Evolutionary conservation across 2,113 vertebrate genomes (phyloP).

Genomic region (Mesocricetus auratus): DNA sequence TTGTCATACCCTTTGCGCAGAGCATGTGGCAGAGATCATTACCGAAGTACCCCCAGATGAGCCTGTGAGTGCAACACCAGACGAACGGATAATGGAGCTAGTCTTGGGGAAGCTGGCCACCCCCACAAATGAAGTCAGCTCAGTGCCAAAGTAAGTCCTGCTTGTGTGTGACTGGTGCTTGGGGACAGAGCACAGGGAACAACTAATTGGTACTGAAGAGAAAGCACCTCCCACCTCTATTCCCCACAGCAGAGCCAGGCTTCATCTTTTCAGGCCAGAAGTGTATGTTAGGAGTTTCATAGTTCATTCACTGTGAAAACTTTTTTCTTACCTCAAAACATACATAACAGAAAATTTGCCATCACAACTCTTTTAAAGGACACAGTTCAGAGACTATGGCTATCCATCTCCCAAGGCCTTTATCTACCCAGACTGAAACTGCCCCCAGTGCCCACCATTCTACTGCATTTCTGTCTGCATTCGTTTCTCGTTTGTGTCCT

Average conservation of each 20-base stretch:
- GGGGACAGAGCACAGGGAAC: neutral
- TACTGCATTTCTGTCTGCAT: neutral
- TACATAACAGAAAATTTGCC: neutral
- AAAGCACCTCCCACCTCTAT: neutral
- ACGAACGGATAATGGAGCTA: slow-evolving; percentile 89
- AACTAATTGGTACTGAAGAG: neutral
- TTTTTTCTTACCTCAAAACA: neutral
- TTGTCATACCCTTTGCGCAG: neutral
- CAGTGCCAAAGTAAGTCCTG: slow-evolving; percentile 87
- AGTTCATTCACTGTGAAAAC: neutral
- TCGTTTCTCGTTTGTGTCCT: no score
- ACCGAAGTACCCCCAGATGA: slow-evolving; percentile 86
- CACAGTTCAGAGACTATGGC: neutral
- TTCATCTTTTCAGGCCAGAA: neutral
- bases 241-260: neutral
- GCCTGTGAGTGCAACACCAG: slow-evolving; percentile 79
- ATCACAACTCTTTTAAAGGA: neutral
- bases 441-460: neutral
- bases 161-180: neutral
- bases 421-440: neutral
- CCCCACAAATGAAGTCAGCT: slow-evolving; percentile 75
- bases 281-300: neutral
- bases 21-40: slow-evolving; percentile 85
- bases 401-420: neutral
- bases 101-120: slow-evolving; percentile 88